These are phyloP conservation scores for Blera fallax DNA, from an alignment of 2,888 invertebrate species.

Conservation along the genomic window DNA sequence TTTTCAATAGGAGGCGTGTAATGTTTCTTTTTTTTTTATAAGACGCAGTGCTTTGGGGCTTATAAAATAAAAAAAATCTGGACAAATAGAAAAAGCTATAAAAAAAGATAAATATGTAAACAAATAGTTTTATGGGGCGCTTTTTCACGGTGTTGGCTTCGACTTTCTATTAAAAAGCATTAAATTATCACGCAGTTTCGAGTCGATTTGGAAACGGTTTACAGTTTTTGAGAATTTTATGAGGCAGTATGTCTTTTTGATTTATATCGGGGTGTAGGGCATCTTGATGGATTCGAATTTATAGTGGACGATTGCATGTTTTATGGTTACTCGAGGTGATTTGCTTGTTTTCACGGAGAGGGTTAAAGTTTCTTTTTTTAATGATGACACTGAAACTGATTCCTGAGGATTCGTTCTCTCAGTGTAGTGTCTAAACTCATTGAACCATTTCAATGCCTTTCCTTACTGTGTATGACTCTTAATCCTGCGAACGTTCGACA, in stretches of 20 bases:
- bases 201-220: background rate
- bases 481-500: no score
- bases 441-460: no score
- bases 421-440: no score
- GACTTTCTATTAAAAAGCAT: background rate
- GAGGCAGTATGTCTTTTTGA: background rate
- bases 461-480: no score
- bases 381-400: no score
- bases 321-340: background rate
- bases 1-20: constrained; percentile 1
- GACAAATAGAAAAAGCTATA: background rate
- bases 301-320: background rate
- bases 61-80: background rate
- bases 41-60: background rate
- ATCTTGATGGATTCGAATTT: background rate
- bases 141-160: background rate
- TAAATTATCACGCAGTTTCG: constrained; percentile 18
- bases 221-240: background rate
- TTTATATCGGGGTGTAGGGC: background rate
- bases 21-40: constrained; percentile 1
- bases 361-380: no score
- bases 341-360: background rate
- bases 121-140: constrained; percentile 17
- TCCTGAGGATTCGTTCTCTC: no score
- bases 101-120: constrained; percentile 16